Evolutionary conservation across 2,888 invertebrate species (phyloP).

Genomic region (Perizoma affinitatum): DNA sequence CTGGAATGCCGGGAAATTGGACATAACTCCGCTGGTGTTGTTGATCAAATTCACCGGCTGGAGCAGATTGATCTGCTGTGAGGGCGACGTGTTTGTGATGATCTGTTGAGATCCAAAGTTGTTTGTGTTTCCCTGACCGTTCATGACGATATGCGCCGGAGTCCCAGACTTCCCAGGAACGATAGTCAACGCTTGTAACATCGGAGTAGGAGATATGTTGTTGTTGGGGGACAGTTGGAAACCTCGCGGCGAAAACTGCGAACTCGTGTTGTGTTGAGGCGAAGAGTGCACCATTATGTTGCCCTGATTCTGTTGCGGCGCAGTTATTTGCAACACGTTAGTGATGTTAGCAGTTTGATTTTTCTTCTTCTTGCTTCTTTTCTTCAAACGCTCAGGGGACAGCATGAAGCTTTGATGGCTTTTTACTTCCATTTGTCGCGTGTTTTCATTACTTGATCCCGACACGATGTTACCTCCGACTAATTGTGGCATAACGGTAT

Average conservation of each 20-base stretch:
- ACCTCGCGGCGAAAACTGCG: slow-evolving; percentile 88
- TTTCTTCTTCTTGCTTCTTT: slow-evolving; percentile 90
- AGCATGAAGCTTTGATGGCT: slow-evolving; percentile 73
- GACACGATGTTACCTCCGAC: slow-evolving; percentile 87
- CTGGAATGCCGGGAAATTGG: slow-evolving; percentile 91
- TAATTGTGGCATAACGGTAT: slow-evolving; percentile 88
- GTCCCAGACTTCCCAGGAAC: slow-evolving; percentile 90
- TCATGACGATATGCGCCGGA: slow-evolving; percentile 90
- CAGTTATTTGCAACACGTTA: slow-evolving; percentile 87
- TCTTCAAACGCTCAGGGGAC: slow-evolving; percentile 88
- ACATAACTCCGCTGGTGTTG: slow-evolving; percentile 87
- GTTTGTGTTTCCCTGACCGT: slow-evolving; percentile 86
- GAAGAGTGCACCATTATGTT: slow-evolving; percentile 84
- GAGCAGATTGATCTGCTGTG: slow-evolving; percentile 88
- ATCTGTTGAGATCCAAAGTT: slow-evolving; percentile 87
- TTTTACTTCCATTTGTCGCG: slow-evolving; percentile 84
- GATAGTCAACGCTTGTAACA: slow-evolving; percentile 90
- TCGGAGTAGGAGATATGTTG: slow-evolving; percentile 86
- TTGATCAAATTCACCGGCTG: slow-evolving; percentile 93
- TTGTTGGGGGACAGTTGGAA: slow-evolving; percentile 90
- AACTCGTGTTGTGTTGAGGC: slow-evolving; percentile 75
- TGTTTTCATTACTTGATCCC: slow-evolving; percentile 73
- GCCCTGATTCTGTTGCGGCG: slow-evolving; percentile 86
- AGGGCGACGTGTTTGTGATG: slow-evolving; percentile 84
- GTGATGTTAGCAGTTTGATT: slow-evolving; percentile 87